Percentiles rank a stretch among this genome's conserved stretches.
phyloP scores from a whole-genome alignment of 1,140 invertebrate species.

The Magallana gigas region DNA sequence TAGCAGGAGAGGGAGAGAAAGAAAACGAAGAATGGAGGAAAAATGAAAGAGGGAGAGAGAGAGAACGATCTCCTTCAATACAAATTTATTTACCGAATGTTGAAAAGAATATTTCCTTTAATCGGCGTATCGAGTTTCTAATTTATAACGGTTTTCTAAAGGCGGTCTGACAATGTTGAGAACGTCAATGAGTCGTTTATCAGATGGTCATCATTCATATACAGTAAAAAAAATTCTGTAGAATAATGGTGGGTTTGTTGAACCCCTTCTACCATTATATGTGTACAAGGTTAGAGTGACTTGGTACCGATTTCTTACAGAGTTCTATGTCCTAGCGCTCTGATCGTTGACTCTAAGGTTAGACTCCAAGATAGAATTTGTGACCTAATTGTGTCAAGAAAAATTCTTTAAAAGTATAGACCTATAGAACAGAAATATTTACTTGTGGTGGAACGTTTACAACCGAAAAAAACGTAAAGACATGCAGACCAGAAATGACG shows the following conservation, averaged over 20 bases:
- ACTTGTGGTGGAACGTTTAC: not conserved
- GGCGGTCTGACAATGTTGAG: not conserved
- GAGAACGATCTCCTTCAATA: not conserved
- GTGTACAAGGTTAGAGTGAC: constrained; percentile 16
- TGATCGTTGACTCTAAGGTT: not conserved
- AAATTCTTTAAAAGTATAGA: too few species aligned
- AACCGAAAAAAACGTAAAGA: not conserved
- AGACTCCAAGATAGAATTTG: too few species aligned
- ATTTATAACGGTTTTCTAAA: constrained; percentile 1
- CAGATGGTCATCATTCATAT: constrained; percentile 5
- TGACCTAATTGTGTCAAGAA: too few species aligned
- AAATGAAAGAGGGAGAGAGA: too few species aligned
- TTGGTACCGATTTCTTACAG: not conserved
- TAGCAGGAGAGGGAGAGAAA: not conserved
- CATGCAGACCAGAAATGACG: not conserved
- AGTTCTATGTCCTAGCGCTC: not conserved
- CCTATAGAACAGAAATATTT: too few species aligned
- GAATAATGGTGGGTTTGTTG: not conserved
- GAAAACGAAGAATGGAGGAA: too few species aligned
- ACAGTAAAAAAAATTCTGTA: not conserved
- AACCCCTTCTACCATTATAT: not conserved
- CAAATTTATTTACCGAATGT: not conserved
- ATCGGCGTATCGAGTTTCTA: not conserved
- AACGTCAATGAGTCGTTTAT: not conserved
- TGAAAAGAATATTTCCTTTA: constrained; percentile 12